These are phyloP conservation scores for Periophthalmus modestus DNA, from an alignment of 2,113 vertebrate species.

Conservation along the genomic window DNA sequence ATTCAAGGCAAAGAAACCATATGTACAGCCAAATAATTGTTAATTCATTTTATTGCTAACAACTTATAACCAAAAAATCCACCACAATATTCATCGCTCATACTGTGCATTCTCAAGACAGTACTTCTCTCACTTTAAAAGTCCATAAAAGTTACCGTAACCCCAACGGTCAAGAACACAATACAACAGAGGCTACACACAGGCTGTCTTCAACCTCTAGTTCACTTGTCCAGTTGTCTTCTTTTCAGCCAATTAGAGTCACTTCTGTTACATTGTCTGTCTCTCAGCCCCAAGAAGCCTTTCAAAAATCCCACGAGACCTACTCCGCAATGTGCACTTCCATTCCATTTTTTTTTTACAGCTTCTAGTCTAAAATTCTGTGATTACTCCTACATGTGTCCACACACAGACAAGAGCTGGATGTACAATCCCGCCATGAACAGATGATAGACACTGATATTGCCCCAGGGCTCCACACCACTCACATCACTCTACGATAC, in stretches of 20 bases:
- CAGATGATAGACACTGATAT: not conserved
- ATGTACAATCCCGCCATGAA: slow-evolving; percentile 13
- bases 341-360: slow-evolving; percentile 23
- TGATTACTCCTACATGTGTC: slow-evolving; percentile 32
- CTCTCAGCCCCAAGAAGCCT: slow-evolving; percentile 45
- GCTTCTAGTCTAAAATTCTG: slow-evolving; percentile 12
- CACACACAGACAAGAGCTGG: not conserved
- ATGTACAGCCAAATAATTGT: too few relatives aligned
- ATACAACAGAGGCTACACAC: slow-evolving; percentile 25
- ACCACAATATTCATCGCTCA: not conserved
- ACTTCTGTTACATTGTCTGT: slow-evolving; percentile 34
- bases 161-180: slow-evolving; percentile 19
- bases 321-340: slow-evolving; percentile 17
- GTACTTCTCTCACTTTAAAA: not conserved
- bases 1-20: too few relatives aligned
- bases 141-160: slow-evolving; percentile 8
- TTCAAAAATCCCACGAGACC: slow-evolving; percentile 33
- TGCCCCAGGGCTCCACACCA: not conserved
- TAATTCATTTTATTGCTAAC: too few relatives aligned
- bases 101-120: not conserved
- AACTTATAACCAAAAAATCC: not conserved
- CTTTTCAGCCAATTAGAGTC: slow-evolving; percentile 64
- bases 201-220: slow-evolving; percentile 26
- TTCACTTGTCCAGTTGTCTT: slow-evolving; percentile 43
- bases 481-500: not conserved